phyloP scores from a whole-genome alignment of 2,888 invertebrate species.

The Conomelus anceps region DNA sequence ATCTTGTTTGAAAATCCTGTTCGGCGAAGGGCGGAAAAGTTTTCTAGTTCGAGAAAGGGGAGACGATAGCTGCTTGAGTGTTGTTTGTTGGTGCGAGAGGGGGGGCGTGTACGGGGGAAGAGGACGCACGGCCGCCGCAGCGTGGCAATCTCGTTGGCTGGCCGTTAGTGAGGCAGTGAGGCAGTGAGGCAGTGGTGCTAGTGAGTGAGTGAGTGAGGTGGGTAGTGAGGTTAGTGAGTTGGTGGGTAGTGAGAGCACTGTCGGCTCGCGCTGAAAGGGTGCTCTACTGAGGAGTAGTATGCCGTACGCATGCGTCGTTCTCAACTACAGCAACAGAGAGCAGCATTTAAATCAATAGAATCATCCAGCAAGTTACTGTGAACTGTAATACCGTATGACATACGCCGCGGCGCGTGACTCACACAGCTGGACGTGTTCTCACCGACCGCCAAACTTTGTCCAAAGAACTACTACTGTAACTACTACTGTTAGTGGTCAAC shows the following conservation, averaged over 20 bases:
- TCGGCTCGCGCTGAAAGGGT: background rate
- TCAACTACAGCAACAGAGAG: background rate
- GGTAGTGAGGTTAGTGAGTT: too few species aligned
- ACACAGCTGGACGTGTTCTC: background rate
- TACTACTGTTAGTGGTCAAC: too few species aligned
- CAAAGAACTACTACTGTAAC: background rate
- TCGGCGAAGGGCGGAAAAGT: background rate
- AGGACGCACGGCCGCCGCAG: background rate
- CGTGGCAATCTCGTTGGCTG: background rate
- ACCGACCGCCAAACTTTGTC: background rate
- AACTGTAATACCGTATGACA: background rate
- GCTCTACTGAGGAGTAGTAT: background rate
- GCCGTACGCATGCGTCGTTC: background rate
- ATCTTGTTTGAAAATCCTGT: background rate
- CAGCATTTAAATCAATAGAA: slow-evolving; percentile 13
- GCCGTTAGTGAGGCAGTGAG: background rate
- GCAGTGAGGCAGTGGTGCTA: background rate
- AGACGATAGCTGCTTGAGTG: background rate
- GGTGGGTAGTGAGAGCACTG: background rate
- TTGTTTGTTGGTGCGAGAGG: background rate
- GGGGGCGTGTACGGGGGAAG: too few species aligned
- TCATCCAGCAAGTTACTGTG: slow-evolving; percentile 3
- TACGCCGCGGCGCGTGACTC: background rate
- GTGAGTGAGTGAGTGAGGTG: background rate
- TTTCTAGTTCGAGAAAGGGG: background rate